Evolutionary conservation across 2,113 vertebrate species (phyloP).

Genomic region (Brevimyrus niger): DNA sequence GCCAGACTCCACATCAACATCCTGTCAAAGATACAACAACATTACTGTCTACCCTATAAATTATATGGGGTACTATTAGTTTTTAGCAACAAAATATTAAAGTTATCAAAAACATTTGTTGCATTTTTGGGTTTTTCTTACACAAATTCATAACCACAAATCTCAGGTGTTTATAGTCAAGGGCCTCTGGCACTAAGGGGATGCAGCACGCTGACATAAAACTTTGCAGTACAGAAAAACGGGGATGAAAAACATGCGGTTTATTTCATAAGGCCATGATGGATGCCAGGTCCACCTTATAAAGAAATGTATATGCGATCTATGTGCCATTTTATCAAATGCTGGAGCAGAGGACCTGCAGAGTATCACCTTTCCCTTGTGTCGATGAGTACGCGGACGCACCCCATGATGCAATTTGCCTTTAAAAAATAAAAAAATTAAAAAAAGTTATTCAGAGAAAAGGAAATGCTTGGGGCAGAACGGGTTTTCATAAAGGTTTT

Average conservation of each 20-base stretch:
- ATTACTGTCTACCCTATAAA: background rate
- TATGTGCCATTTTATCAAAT: background rate
- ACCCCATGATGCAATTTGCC: background rate
- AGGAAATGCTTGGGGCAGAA: background rate
- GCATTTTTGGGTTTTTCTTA: background rate
- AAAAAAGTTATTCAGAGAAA: conserved; percentile 5
- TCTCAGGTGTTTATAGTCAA: background rate
- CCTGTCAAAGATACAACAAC: background rate
- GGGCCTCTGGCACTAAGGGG: background rate
- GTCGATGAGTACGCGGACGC: background rate
- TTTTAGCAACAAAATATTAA: background rate
- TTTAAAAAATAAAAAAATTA: background rate
- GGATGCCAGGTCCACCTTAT: background rate
- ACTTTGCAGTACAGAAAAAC: background rate
- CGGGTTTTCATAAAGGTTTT: background rate
- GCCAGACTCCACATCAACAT: background rate
- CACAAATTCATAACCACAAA: background rate
- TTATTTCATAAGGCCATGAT: background rate
- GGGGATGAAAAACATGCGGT: background rate
- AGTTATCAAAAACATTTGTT: background rate
- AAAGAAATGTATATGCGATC: background rate
- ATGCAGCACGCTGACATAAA: background rate
- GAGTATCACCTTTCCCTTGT: background rate
- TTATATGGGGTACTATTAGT: background rate
- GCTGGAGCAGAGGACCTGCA: background rate